Percentiles rank a stretch among this genome's conserved stretches.
Conservation (phyloP, 1,140 invertebrate species). For the Eumaeus atala region DNA sequence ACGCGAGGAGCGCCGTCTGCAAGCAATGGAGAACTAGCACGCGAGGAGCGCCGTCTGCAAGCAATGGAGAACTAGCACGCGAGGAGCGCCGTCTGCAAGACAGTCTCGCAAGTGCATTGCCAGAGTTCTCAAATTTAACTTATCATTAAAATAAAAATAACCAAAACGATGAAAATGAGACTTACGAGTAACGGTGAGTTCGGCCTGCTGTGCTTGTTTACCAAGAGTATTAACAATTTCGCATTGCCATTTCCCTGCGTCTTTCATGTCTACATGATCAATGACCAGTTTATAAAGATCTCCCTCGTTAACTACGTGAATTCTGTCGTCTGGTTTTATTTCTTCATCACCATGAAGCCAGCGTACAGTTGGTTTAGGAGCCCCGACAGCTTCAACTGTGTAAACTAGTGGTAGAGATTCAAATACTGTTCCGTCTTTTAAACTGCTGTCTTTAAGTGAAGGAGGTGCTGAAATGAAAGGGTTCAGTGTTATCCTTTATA, state of each 20-base stretch:
- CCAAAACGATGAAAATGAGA: slow-evolving; percentile 22
- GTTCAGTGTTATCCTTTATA: not conserved
- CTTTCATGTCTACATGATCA: slow-evolving; percentile 78
- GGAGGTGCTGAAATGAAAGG: slow-evolving; percentile 79
- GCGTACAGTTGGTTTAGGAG: slow-evolving; percentile 83
- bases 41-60: no score
- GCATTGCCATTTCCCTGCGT: slow-evolving; percentile 86
- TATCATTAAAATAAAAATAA: no score
- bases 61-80: no score
- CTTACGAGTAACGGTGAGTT: slow-evolving; percentile 82
- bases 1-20: no score
- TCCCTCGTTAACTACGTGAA: slow-evolving; percentile 80
- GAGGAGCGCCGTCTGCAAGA: no score
- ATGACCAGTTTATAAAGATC: slow-evolving; percentile 84
- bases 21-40: no score
- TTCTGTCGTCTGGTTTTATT: slow-evolving; percentile 76
- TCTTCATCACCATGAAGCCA: slow-evolving; percentile 85
- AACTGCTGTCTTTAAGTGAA: slow-evolving; percentile 80
- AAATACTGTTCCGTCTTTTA: slow-evolving; percentile 83
- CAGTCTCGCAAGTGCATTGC: no score
- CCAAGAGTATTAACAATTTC: slow-evolving; percentile 85
- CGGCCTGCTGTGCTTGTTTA: slow-evolving; percentile 80
- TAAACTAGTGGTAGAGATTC: slow-evolving; percentile 84
- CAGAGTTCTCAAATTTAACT: no score
- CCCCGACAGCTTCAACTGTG: slow-evolving; percentile 81